Evolutionary conservation across 2,113 vertebrate genomes (phyloP).

Genomic region (Ageneiosus marmoratus): DNA sequence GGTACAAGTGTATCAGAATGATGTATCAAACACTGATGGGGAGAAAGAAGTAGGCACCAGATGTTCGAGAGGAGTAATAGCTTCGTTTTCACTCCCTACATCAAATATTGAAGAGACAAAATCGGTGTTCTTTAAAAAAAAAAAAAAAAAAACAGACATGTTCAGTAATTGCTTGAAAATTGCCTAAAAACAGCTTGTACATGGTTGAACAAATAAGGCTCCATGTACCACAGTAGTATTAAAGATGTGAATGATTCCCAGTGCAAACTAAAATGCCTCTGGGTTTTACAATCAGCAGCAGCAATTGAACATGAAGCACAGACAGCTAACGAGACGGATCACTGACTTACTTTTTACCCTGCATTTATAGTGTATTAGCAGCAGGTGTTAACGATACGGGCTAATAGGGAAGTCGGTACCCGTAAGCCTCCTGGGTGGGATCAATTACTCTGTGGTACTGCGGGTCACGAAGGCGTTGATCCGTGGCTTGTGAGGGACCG

Average conservation of each 20-base stretch:
- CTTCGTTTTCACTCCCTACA: neutral
- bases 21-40: neutral
- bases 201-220: slow-evolving; percentile 26
- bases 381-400: neutral
- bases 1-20: slow-evolving; percentile 8
- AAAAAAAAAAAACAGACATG: neutral
- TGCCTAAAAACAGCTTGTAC: slow-evolving; percentile 16
- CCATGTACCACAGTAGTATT: neutral
- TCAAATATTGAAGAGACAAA: slow-evolving; percentile 18
- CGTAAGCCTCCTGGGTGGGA: neutral
- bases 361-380: slow-evolving; percentile 26
- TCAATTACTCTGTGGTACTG: slow-evolving; percentile 4
- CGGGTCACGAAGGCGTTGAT: slow-evolving; percentile 1
- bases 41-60: slow-evolving; percentile 23
- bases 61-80: slow-evolving; percentile 27
- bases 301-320: slow-evolving; percentile 27
- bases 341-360: slow-evolving; percentile 17
- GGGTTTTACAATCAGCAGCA: slow-evolving; percentile 4
- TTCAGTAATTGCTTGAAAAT: slow-evolving; percentile 30
- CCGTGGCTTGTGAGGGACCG: neutral
- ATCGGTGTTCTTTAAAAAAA: neutral
- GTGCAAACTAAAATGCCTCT: slow-evolving; percentile 11
- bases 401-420: slow-evolving; percentile 20
- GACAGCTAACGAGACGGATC: slow-evolving; percentile 29
- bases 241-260: neutral